phyloP scores from a whole-genome alignment of 1,140 invertebrate species.

The Mercenaria mercenaria region DNA sequence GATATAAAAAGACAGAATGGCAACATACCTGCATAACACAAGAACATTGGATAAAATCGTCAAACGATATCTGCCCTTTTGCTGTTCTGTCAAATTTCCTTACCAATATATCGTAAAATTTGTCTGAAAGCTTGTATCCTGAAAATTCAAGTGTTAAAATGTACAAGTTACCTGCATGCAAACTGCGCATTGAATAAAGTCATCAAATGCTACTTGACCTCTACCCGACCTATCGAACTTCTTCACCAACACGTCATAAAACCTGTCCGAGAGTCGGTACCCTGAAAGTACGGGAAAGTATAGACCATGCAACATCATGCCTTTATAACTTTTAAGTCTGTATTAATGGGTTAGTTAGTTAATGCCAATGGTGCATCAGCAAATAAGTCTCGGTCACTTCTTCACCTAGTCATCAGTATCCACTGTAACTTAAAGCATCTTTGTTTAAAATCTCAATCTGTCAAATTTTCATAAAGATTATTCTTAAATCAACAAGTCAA shows the following conservation, averaged over 20 bases:
- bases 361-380: neutral
- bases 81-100: conserved; percentile 97
- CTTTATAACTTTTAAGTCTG: neutral
- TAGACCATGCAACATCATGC: conserved; percentile 9
- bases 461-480: no score
- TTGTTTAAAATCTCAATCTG: no score
- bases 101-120: conserved; percentile 93
- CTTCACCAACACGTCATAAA: conserved; percentile 93
- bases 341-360: neutral
- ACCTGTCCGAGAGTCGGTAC: conserved; percentile 92
- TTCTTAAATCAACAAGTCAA: no score
- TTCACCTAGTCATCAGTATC: no score
- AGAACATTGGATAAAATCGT: conserved; percentile 99
- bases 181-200: conserved; percentile 99
- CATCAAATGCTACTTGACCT: conserved; percentile 98
- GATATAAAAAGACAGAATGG: no score
- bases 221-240: conserved; percentile 97
- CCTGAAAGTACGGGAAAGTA: conserved; percentile 79
- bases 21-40: conserved; percentile 93
- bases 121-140: conserved; percentile 92
- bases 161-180: conserved; percentile 92
- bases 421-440: no score
- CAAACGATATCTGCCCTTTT: conserved; percentile 96
- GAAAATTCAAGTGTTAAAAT: conserved; percentile 62
- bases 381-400: no score